These are phyloP conservation scores for Pangasianodon gigas DNA, from an alignment of 2,113 vertebrate genomes.

Conservation along the genomic window DNA sequence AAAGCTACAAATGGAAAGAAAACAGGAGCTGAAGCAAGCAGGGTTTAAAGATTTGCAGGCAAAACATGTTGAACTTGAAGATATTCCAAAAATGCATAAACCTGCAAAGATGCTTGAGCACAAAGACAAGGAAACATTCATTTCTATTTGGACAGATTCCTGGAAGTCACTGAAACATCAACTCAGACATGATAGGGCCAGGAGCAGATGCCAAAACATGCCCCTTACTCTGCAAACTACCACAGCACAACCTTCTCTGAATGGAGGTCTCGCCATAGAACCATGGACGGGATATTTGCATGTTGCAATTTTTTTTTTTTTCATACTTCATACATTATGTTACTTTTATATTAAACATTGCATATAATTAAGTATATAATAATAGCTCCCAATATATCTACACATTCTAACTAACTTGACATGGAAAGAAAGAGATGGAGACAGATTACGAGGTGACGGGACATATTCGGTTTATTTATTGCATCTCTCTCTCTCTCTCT, in stretches of 20 bases:
- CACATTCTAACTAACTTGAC: not conserved
- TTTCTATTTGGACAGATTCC: constrained; percentile 60
- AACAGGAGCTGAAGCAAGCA: not conserved
- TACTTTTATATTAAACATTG: not conserved
- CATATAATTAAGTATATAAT: not conserved
- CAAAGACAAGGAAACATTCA: constrained; percentile 20
- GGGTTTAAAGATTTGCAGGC: not conserved
- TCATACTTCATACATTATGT: not conserved
- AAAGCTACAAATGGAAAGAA: not conserved
- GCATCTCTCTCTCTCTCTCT: not conserved
- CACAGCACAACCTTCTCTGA: constrained; percentile 20
- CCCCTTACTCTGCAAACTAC: constrained; percentile 7
- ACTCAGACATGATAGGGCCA: not conserved
- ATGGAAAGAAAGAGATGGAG: not conserved
- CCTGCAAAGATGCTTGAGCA: constrained; percentile 37
- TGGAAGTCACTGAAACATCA: constrained; percentile 62
- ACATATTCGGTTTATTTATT: not conserved
- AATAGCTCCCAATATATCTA: not conserved
- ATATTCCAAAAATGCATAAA: constrained; percentile 28
- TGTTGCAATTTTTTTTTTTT: too few species aligned
- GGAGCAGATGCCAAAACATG: not conserved
- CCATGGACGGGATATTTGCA: not conserved
- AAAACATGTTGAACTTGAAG: constrained; percentile 45
- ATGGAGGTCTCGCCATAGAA: constrained; percentile 49
- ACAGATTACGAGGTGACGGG: not conserved